Evolutionary conservation across 2,797 vertebrate species (phyloP), one percentile per base, ranked within the genome.

Genomic region (Tapirus indicus): DNA sequence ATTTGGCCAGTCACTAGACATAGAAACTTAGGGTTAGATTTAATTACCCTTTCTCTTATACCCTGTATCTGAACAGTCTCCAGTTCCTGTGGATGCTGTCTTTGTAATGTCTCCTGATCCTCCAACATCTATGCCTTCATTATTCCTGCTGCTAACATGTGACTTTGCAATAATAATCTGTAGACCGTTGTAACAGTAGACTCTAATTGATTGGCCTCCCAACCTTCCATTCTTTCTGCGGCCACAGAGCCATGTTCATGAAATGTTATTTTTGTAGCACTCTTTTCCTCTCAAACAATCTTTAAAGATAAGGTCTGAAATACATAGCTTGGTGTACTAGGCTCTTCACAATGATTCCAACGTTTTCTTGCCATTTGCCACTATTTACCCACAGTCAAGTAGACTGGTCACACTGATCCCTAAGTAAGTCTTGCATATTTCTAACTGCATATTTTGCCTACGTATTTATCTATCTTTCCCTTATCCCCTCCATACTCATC

Each of bases 271-370:
- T 92, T 72, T 80, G 35, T 88, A 75, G 23, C 12, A 17, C 14
- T 74, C 27, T 64, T 71, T 91, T 23, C 56, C 58, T 84, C 60
- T 85, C 80, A 32, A 35, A 69, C 38, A 60, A 2, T 77, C 95
- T 95, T 96, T 91, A 84, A 32, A 80, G 54, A 52, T 49, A 35
- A 72, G 18, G 32, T 95, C 56, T 82, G 25, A 96, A 54, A 49
- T 47, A 69, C 27, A 5, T 49, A 91, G 64, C 82, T 69, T 23
- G 8, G 5, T 92, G 11, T 92, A 32, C 49, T 47, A n/a, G 25
- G n/a, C 29, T 25, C 16, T 56, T 72, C 58, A 7, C 25, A 58
- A 0, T 82, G 20, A 66, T 25, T 66, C 89, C 32, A 21, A 27
- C 79, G 32, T 91, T 79, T 62, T 75, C 60, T 88, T 92, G 32